Evolutionary conservation across 2,113 vertebrate species (phyloP).

Genomic region (Aramus guarauna): DNA sequence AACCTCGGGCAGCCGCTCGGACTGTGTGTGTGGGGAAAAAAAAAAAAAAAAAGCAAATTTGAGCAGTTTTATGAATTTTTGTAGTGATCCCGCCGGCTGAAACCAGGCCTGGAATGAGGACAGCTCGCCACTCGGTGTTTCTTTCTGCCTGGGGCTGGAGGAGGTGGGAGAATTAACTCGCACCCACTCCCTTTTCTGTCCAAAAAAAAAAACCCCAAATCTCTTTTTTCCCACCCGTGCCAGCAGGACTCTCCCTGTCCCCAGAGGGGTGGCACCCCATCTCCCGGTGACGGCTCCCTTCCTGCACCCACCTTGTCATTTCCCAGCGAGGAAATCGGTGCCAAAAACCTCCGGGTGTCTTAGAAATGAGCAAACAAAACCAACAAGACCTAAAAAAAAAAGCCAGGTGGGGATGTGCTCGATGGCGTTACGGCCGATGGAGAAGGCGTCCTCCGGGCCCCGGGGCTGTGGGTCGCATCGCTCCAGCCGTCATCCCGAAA

Average conservation of each 20-base stretch:
- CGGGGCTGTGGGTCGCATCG: rapidly evolving
- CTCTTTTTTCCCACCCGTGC: neutral
- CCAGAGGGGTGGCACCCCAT: neutral
- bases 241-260: neutral
- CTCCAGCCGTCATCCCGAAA: neutral
- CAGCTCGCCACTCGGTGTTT: rapidly evolving
- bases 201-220: neutral
- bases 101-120: neutral
- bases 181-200: neutral
- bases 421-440: rapidly evolving
- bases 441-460: neutral
- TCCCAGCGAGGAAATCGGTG: neutral
- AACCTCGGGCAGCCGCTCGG: rapidly evolving
- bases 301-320: neutral
- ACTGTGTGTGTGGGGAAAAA: too few species aligned
- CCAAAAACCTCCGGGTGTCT: neutral
- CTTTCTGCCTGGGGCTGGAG: neutral
- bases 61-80: neutral
- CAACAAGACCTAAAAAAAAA: neutral
- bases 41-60: neutral
- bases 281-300: neutral
- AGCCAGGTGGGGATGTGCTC: rapidly evolving
- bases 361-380: neutral
- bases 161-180: neutral
- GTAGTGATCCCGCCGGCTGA: neutral